Percentiles rank a stretch among this genome's conserved stretches.
phyloP scores from a whole-genome alignment of 2,888 invertebrate species.

The Cheilosia pagana region DNA sequence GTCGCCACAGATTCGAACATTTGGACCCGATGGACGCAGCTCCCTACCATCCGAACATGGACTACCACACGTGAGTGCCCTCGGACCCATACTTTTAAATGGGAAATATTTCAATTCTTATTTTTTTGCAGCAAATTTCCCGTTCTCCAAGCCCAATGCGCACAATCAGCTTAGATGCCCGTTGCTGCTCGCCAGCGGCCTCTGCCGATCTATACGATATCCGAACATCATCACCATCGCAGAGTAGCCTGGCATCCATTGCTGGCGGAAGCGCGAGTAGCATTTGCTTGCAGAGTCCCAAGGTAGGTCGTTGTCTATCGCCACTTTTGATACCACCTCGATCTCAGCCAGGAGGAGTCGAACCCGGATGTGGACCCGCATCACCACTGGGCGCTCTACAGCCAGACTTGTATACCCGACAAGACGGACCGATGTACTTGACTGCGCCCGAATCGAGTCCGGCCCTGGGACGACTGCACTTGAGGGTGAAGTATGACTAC shows the following conservation, averaged over 20 bases:
- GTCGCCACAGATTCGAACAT: conserved; percentile 92
- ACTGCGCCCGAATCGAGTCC: conserved; percentile 87
- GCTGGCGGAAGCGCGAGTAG: conserved; percentile 81
- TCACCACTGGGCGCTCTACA: conserved; percentile 92
- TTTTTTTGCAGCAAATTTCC: conserved; percentile 83
- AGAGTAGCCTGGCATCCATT: conserved; percentile 88
- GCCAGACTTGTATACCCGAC: conserved; percentile 92
- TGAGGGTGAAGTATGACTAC: conserved; percentile 94
- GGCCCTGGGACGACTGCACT: conserved; percentile 91
- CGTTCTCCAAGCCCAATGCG: conserved; percentile 92
- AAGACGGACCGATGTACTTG: conserved; percentile 91
- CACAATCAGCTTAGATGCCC: conserved; percentile 90
- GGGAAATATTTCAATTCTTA: background rate
- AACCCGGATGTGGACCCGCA: conserved; percentile 83
- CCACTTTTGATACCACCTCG: conserved; percentile 91
- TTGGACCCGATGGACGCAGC: conserved; percentile 91
- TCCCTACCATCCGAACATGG: conserved; percentile 83
- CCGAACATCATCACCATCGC: conserved; percentile 87
- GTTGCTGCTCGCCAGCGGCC: conserved; percentile 86
- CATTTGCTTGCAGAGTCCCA: conserved; percentile 79
- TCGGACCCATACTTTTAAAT: background rate
- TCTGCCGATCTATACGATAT: conserved; percentile 83
- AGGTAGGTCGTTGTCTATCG: conserved; percentile 87
- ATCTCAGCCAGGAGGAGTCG: conserved; percentile 84
- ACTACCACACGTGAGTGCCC: conserved; percentile 74